Conservation (phyloP, 2,113 vertebrate genomes). For the Neofelis nebulosa region DNA sequence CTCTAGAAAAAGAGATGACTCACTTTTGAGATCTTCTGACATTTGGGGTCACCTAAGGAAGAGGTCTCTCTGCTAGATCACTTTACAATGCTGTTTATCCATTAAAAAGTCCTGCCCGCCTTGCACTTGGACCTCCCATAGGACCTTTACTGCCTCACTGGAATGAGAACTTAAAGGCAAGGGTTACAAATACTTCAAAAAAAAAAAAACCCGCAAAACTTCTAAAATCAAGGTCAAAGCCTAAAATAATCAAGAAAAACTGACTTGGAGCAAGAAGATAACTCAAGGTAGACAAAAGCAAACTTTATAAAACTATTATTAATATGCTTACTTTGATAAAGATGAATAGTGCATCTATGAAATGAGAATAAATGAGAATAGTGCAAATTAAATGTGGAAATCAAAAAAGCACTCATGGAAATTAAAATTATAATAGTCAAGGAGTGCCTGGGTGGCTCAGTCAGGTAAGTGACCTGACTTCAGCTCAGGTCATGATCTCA, state of each 20-base stretch:
- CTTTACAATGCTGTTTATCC: not conserved
- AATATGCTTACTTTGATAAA: not conserved
- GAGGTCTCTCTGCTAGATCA: not conserved
- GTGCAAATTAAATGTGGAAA: not conserved
- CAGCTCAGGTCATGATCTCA: no score
- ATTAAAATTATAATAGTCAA: not conserved
- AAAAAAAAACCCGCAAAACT: not conserved
- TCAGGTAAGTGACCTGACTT: no score
- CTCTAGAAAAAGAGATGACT: not conserved
- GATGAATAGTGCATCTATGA: not conserved
- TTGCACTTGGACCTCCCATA: fast-evolving
- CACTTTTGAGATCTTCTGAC: not conserved
- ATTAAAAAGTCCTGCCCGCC: not conserved
- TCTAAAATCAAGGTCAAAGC: not conserved
- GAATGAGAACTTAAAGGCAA: not conserved
- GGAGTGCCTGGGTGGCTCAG: no score
- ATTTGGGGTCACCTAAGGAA: not conserved
- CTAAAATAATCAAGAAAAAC: not conserved
- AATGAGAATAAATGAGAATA: not conserved
- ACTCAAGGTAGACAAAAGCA: not conserved
- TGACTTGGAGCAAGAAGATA: not conserved
- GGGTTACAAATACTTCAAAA: not conserved
- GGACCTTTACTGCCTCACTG: not conserved
- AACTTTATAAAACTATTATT: not conserved
- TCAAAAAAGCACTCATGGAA: not conserved